Evolutionary conservation across 1,140 invertebrate genomes (phyloP).

Genomic region (Plectrocnemia conspersa): DNA sequence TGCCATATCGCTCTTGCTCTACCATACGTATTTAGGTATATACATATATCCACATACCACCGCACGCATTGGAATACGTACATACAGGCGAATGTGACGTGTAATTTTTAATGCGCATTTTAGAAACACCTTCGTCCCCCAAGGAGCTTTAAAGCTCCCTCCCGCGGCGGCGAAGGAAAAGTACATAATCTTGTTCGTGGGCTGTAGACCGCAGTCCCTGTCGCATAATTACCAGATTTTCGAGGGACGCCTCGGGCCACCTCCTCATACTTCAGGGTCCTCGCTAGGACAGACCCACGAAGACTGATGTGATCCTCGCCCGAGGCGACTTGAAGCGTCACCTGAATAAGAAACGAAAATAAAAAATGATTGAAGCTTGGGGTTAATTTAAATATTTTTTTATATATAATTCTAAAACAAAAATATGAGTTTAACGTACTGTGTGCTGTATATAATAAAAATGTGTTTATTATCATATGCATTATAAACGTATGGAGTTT

Average conservation of each 20-base stretch:
- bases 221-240: constrained; percentile 28
- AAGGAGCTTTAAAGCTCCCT: constrained; percentile 9
- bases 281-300: not conserved
- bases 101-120: constrained; percentile 21
- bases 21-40: no score
- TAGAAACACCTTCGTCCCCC: constrained; percentile 6
- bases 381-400: no score
- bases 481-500: no score
- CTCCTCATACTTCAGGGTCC: not conserved
- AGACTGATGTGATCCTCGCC: no score
- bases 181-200: constrained; percentile 32
- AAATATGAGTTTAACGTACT: no score
- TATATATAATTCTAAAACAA: no score
- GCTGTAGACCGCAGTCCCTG: constrained; percentile 24
- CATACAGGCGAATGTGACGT: constrained; percentile 3
- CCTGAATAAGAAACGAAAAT: no score
- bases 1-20: no score
- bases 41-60: constrained; percentile 3
- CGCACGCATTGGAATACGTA: constrained; percentile 8
- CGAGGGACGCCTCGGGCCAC: constrained; percentile 4
- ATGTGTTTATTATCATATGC: no score
- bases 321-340: no score
- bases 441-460: no score
- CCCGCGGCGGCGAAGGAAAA: constrained; percentile 16
- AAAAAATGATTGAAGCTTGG: no score